These are phyloP conservation scores for Leucophenga montana DNA, from an alignment of 2,888 invertebrate species.

Conservation along the genomic window DNA sequence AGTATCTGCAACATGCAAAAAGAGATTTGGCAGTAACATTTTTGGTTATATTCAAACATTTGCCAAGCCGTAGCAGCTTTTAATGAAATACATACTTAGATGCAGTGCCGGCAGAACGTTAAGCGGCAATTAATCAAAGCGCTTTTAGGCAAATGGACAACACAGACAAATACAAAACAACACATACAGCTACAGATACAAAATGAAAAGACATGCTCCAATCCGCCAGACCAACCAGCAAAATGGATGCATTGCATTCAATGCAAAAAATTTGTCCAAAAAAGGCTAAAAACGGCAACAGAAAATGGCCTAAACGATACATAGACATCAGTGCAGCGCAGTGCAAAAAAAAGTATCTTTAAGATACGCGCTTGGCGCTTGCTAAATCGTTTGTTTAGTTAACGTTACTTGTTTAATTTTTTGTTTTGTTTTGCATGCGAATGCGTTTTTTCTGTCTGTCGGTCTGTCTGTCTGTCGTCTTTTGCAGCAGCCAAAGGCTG, in stretches of 20 bases:
- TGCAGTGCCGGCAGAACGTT: conserved; percentile 44
- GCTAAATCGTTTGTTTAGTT: too few species aligned
- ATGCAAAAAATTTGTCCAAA: conserved; percentile 33
- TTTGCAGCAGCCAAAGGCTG: too few species aligned
- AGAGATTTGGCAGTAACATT: neutral
- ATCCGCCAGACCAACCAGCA: neutral
- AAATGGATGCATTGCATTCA: conserved; percentile 20
- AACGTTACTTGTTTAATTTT: too few species aligned
- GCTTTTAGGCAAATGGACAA: conserved; percentile 51
- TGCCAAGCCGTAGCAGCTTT: conserved; percentile 3
- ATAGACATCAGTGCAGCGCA: conserved; percentile 9
- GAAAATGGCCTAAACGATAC: conserved; percentile 35
- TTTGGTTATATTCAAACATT: conserved; percentile 15
- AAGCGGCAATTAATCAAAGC: conserved; percentile 67
- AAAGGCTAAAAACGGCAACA: conserved; percentile 65
- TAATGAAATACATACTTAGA: conserved; percentile 39
- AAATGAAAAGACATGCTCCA: neutral
- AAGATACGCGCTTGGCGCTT: too few species aligned
- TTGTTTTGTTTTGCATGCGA: too few species aligned
- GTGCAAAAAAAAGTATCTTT: too few species aligned
- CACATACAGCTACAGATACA: neutral
- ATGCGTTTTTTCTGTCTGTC: too few species aligned
- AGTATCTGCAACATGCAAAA: neutral
- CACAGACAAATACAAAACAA: conserved; percentile 32
- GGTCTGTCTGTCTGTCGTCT: too few species aligned